Conservation (phyloP, 2,888 invertebrate genomes). For the Chaetoderma sp. region DNA sequence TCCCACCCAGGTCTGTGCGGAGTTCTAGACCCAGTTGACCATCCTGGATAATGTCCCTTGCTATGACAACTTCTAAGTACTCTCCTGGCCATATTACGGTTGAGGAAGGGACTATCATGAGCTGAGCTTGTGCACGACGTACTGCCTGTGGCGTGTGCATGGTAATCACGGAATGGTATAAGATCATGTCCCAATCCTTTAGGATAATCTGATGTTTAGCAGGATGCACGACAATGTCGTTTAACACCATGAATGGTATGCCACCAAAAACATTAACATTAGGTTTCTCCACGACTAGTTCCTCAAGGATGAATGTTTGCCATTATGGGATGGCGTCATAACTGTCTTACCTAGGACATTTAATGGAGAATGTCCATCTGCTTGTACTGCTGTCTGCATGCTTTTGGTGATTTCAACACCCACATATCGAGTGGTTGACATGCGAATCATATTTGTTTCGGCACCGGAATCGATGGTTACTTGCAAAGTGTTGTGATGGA, state of each 20-base stretch:
- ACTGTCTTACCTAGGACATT: slow-evolving; percentile 16
- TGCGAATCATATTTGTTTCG: no score
- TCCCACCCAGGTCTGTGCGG: no score
- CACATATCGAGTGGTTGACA: slow-evolving; percentile 14
- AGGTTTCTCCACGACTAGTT: slow-evolving; percentile 30
- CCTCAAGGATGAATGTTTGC: slow-evolving; percentile 15
- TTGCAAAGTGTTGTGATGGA: no score
- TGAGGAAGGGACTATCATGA: slow-evolving; percentile 15
- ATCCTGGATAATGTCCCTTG: slow-evolving; percentile 17
- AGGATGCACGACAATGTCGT: slow-evolving; percentile 39
- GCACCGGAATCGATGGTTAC: no score
- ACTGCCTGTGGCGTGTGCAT: neutral
- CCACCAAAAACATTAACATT: slow-evolving; percentile 39
- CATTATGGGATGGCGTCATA: no score
- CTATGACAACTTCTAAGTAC: slow-evolving; percentile 26
- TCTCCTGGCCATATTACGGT: slow-evolving; percentile 32
- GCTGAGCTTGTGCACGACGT: slow-evolving; percentile 18
- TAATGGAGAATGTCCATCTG: no score
- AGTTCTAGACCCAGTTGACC: no score
- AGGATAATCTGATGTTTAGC: slow-evolving; percentile 30
- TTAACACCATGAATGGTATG: slow-evolving; percentile 38
- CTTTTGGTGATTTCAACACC: no score
- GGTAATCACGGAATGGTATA: slow-evolving; percentile 1
- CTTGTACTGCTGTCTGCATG: no score
- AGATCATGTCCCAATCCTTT: slow-evolving; percentile 6